Base-by-base conservation (phyloP, 2,888 invertebrate species). In the Germaria angustata region DNA sequence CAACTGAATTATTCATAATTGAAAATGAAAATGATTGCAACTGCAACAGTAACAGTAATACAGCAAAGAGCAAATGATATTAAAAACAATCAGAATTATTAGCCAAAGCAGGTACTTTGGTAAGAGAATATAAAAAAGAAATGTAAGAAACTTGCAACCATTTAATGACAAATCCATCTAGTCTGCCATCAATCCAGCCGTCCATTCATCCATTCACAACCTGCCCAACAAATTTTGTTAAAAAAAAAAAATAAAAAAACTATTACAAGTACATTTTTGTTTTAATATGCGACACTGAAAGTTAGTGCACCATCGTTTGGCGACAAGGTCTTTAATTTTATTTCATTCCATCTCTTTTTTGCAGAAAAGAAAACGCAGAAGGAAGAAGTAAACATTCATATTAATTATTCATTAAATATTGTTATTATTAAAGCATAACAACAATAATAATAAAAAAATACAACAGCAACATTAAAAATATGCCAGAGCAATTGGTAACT, bases 1-100 rank as follows among this genome's bases (percentile, higher is more conserved):
- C 59, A 69, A 80, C 84, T 85, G 85, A 84, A 82, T 85, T 78
- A 85, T 85, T 86, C 85, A 86, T 84, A 84, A 83, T 84, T 78
- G 84, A 81, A 85, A 84, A 68, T 69, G 76, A 77, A 80, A 80
- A 84, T 61, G 34, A 79, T 24, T 65, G 51, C 57, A 77, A 65
- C 55, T 28, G 41, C 77, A 75, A 44, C 46, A 55, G 22, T n/a
- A n/a, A 4, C 69, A 51, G 13, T n/a, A 65, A 34, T 32, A 24
- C 20, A 11, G 53, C 69, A 15, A 78, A 78, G 4, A 55, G 11
- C 13, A 59, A 71, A n/a, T 41, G 69, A 46, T 51, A 61, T 51
- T 28, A 66, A 61, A 59, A 73, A 11, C 36, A 7, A 61, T 1
- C 20, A 61, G 17, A 69, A 69, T 61, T 69, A 61, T 61, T 44